Conservation (phyloP, 1,140 invertebrate species). For the Drosophila yakuba region DNA sequence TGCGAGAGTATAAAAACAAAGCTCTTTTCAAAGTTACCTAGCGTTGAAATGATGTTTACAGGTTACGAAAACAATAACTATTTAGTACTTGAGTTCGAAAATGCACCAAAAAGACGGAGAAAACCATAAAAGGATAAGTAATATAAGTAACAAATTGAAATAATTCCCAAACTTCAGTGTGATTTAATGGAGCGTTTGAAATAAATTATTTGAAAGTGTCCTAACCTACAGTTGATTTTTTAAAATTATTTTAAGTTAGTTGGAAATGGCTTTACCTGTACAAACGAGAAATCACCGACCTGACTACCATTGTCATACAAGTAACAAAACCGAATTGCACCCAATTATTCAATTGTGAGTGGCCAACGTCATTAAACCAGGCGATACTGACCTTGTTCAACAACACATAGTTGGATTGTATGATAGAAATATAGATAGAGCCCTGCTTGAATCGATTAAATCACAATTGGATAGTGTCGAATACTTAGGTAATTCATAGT, state of each 20-base stretch:
- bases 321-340: conserved; percentile 61
- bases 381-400: conserved; percentile 17
- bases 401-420: conserved; percentile 19
- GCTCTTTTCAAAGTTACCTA: neutral
- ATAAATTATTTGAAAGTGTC: neutral
- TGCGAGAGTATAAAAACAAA: conserved; percentile 8
- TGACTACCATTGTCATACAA: conserved; percentile 84
- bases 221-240: neutral
- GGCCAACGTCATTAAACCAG: conserved; percentile 26
- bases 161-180: neutral
- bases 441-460: neutral
- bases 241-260: neutral
- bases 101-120: too few species aligned
- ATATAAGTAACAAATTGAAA: neutral
- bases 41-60: neutral
- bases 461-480: neutral
- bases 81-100: too few species aligned
- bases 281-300: conserved; percentile 43
- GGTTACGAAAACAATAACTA: neutral
- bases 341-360: conserved; percentile 71
- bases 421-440: neutral
- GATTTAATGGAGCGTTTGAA: neutral
- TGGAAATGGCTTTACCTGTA: neutral
- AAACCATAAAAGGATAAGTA: too few species aligned
- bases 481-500: neutral